phyloP scores from a whole-genome alignment of 1,140 invertebrate species.

The Spodoptera frugiperda region DNA sequence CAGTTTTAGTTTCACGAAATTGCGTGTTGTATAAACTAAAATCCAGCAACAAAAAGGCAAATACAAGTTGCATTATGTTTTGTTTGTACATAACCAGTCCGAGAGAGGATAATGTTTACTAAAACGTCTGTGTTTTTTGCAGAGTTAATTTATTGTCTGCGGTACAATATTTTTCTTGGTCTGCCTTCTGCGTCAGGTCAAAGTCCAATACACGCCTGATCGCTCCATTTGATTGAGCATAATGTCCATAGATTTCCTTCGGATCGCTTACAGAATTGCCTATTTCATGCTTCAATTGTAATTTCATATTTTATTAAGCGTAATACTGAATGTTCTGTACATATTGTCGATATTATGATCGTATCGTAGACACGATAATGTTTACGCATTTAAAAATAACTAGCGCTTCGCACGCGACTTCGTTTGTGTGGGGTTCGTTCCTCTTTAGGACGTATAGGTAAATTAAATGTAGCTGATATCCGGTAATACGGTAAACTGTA shows the following conservation, averaged over 20 bases:
- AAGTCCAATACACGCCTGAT: constrained; percentile 41
- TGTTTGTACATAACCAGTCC: background rate
- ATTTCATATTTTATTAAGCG: constrained; percentile 48
- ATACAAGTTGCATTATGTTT: background rate
- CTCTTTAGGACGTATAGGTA: too few species aligned
- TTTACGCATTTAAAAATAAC: background rate
- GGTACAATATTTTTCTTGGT: background rate
- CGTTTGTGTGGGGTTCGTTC: too few species aligned
- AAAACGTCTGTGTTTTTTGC: constrained; percentile 26
- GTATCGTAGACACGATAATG: background rate
- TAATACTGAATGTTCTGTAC: background rate
- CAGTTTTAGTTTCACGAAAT: background rate
- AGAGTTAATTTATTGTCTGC: constrained; percentile 4
- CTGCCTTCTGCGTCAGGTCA: background rate
- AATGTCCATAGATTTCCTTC: constrained; percentile 43
- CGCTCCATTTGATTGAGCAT: constrained; percentile 44
- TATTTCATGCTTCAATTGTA: constrained; percentile 53
- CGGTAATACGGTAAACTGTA: too few species aligned
- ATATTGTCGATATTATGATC: background rate
- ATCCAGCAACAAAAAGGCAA: constrained; percentile 2
- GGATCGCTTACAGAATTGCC: constrained; percentile 42
- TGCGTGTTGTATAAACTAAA: background rate
- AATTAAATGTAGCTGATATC: too few species aligned
- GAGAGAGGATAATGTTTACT: constrained; percentile 13
- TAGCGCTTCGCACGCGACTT: background rate